Base-by-base conservation (phyloP, 2,113 vertebrate species). In the Toxostoma redivivum region DNA sequence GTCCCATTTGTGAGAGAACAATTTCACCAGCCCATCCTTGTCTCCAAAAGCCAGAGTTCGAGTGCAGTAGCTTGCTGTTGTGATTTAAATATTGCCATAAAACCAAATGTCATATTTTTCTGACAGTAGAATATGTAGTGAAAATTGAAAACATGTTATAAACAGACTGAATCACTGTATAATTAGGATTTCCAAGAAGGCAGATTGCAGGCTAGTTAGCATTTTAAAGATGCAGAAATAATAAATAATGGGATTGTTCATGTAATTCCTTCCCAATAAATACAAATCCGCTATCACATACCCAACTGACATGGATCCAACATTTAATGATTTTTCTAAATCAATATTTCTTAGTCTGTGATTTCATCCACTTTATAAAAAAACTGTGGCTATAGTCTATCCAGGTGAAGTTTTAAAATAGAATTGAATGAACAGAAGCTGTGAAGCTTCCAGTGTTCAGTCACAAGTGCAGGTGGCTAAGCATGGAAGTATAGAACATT, bases 61-160 rank as follows among this genome's bases (percentile, higher is more conserved):
- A 95, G 40, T 73, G 72, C 42, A 92, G 62, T 90, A 83, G 82
- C 57, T 77, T 80, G 58, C 77, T 91, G 87, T 53, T 95, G 86
- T 20, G 9, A 96, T 95, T 97, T 95, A 95, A 96, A 94, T 93
- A 97, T 96, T 95, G 94, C 73, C 67, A 87, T 90, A 90, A 97
- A 97, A 76, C 78, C 72, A 96, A 90, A 97, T 81, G 61, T 83
- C 73, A 64, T 71, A 74, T 86, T 92, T 96, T 95, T 92, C 57
- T 96, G 90, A 94, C 95, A 96, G 95, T 78, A 94, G 95, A 97
- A 90, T 88, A 91, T 74, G 88, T 44, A 96, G 62, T 91, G 80
- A 96, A 97, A 97, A 97, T 95, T 96, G 90, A 97, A 97, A 97
- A 82, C 78, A 95, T 88, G 44, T 86, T 93, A 91, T 82, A 96